Base-by-base conservation (phyloP, 2,797 vertebrate species). In the Salarias fasciatus region DNA sequence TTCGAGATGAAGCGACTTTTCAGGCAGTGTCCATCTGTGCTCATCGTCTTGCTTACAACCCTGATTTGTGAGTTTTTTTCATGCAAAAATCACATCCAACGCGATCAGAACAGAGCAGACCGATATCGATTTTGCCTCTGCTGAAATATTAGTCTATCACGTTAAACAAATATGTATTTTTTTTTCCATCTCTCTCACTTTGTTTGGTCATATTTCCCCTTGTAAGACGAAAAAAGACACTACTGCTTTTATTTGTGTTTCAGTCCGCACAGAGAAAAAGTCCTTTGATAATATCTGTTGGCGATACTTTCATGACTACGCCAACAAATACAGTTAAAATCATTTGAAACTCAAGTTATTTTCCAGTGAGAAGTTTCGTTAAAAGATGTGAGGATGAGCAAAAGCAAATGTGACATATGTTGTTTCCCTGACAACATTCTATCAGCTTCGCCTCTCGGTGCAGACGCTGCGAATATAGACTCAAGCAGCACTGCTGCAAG, bases 21-120 rank as follows among this genome's bases (percentile, higher is more conserved):
- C 80, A 72, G 85, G 68, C 75, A 72, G 69, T 76, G 79, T 86
- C 88, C 84, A 83, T 87, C 80, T 86, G 81, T 45, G 66, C 78
- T 72, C 48, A 33, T 70, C 58, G 56, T 61, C 65, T 63, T 24
- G 18, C 18, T 24, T 24, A 24, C 18, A 24, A 24, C 18, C 2
- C 24, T 18, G 18, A 24, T 24, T 24, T 72, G 72, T 49, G 44
- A 30, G 45, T 75, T 70, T 35, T 35, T 35, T 9, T 35, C 40
- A 36, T 53, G 44, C 63, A 68, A 38, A 63, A 79, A 88, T 77
- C 66, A 72, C 61, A 71, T 53, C 50, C 61, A 67, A 68, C 71
- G 44, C 57, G 65, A 35, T 9, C 35, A 63, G 71, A 75, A 70
- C 67, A 40, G 60, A 83, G 52, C 63, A 53, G 59, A 61, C 63